Evolutionary conservation across 2,113 vertebrate genomes (phyloP).

Genomic region (Gnathonemus longibarbis): DNA sequence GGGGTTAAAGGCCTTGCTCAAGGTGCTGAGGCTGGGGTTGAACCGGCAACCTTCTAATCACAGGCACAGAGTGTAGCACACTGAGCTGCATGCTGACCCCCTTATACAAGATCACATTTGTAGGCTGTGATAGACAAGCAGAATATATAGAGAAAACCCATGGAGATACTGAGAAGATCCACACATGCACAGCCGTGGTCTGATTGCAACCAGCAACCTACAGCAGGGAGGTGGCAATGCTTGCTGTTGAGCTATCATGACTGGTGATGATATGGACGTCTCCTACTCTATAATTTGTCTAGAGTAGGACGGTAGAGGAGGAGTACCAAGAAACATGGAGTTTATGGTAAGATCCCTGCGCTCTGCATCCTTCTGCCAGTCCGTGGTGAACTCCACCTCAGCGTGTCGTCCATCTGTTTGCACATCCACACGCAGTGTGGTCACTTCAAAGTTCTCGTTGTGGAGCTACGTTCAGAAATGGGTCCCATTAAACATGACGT

Average conservation of each 20-base stretch:
- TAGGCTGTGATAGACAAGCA: background rate
- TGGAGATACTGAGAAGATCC: background rate
- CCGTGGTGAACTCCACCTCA: slow-evolving; percentile 87
- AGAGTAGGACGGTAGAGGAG: background rate
- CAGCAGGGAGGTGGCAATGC: background rate
- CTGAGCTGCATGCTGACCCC: no score
- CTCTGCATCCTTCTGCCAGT: slow-evolving; percentile 90
- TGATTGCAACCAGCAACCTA: background rate
- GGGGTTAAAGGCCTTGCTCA: no score
- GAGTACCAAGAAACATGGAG: slow-evolving; percentile 90
- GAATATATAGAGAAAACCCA: background rate
- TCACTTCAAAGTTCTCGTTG: slow-evolving; percentile 92
- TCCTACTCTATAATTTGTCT: no score
- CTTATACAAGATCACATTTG: background rate
- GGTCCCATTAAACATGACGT: background rate
- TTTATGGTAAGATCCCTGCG: slow-evolving; percentile 92
- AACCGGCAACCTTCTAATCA: no score
- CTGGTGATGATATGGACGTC: background rate
- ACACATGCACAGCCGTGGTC: background rate
- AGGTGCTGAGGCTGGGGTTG: no score
- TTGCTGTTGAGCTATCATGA: background rate
- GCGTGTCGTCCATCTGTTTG: slow-evolving; percentile 85
- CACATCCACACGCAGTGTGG: slow-evolving; percentile 83
- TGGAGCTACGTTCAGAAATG: slow-evolving; percentile 63
- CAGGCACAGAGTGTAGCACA: no score